Conservation (phyloP, 2,888 invertebrate species). For the Brachyopa scutellaris region DNA sequence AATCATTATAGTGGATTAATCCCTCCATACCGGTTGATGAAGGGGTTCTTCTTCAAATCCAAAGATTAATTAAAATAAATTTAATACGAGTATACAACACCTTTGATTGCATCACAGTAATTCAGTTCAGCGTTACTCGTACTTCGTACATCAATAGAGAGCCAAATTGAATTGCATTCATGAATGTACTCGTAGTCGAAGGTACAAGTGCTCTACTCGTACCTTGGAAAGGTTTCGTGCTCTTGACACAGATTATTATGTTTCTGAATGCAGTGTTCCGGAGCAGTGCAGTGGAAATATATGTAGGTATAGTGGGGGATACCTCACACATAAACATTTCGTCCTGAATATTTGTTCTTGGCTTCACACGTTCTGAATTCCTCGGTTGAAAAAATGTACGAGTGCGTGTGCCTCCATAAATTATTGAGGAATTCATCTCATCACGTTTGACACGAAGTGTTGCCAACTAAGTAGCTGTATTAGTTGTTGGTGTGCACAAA, state of each 20-base stretch:
- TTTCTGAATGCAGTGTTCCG: constrained; percentile 27
- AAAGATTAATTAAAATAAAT: constrained; percentile 46
- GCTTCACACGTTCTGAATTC: too few species aligned
- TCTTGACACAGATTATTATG: constrained; percentile 52
- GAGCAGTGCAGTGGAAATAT: constrained; percentile 9
- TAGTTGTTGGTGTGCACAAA: too few species aligned
- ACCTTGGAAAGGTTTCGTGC: constrained; percentile 51
- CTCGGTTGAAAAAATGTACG: too few species aligned
- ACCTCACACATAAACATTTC: constrained; percentile 7
- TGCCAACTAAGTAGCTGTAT: too few species aligned
- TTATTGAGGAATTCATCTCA: too few species aligned
- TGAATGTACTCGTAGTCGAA: not conserved
- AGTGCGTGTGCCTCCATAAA: too few species aligned
- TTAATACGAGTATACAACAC: constrained; percentile 26
- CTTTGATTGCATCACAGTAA: constrained; percentile 37
- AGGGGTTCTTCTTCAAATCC: constrained; percentile 10
- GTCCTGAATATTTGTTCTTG: not conserved
- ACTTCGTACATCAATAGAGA: constrained; percentile 24
- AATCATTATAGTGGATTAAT: constrained; percentile 16
- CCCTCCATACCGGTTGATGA: too few species aligned
- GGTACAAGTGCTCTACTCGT: too few species aligned
- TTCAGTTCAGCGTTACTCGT: constrained; percentile 28
- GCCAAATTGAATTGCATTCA: constrained; percentile 47
- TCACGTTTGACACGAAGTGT: too few species aligned
- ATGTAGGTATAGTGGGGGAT: too few species aligned